Base-by-base conservation (phyloP, 2,113 vertebrate genomes). In the Casuarius casuarius region DNA sequence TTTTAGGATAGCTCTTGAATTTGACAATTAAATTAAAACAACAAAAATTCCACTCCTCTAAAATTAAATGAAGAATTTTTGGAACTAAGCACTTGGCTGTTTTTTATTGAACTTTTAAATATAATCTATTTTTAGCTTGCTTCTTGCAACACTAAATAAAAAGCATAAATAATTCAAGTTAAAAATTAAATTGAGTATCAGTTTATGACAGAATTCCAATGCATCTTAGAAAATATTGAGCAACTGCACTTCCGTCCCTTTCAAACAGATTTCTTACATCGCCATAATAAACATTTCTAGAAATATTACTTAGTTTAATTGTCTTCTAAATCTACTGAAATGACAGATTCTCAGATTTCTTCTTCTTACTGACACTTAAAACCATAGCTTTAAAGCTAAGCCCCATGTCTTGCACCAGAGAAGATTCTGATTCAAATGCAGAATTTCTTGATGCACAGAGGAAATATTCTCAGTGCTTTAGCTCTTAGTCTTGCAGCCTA, bases 161-260 rank as follows among this genome's bases (percentile, higher is more conserved):
- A 33, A 87, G 40, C 73, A 81, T 61, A 91, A 95, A 89, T 85
- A 82, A 79, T 65, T 65, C 79, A 75, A 94, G 52, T 79, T 46
- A 80, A 85, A 38, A 96, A 85, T 83, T 89, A 91, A 95, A 92
- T 94, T 83, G 92, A 83, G 67, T 56, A 94, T 94, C 44, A 90
- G 80, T 96, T 77, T 84, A 82, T 67, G 76, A 88, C 75, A 94
- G 67, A 84, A 88, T 52, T 90, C 80, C 62, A 90, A 74, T 58
- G 29, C 7, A 19, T 85, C 35, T 80, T 70, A 84, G 4, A 70
- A 54, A 76, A 82, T 85, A 79, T 5, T 52, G 33, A 46, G 33
- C 31, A 89, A 48, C 77, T 72, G 51, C 42, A 87, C 15, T 67
- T 61, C n/a, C 75, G 49, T 29, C 49, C 49, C 72, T 52, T 83